Percentiles rank a stretch among this genome's conserved stretches.
Evolutionary conservation across 2,113 vertebrate genomes (phyloP).

Genomic region (Probosciger aterrimus): DNA sequence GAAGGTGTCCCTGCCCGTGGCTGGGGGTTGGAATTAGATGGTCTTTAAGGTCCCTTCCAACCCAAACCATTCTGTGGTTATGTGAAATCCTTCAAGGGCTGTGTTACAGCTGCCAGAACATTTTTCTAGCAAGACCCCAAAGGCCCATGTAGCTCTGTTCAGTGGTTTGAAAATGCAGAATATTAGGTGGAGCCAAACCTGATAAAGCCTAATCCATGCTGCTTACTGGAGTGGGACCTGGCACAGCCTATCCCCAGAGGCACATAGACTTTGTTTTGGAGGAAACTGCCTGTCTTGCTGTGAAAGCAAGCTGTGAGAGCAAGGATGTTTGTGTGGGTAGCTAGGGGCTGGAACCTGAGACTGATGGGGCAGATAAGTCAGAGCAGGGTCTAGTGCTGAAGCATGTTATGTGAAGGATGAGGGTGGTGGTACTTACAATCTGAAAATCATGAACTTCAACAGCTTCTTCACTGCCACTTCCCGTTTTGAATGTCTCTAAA

Average conservation of each 20-base stretch:
- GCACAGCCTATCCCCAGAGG: background rate
- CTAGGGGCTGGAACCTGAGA: background rate
- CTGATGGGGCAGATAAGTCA: fast-evolving
- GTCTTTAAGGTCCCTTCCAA: background rate
- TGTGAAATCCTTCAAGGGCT: background rate
- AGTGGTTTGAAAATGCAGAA: background rate
- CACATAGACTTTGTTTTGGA: background rate
- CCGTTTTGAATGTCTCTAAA: constrained; percentile 88
- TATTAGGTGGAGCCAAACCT: background rate
- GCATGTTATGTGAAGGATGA: background rate
- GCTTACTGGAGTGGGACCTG: background rate
- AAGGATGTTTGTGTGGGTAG: background rate
- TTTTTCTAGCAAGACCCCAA: background rate
- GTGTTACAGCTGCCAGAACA: background rate
- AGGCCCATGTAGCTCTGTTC: background rate
- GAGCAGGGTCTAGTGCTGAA: background rate
- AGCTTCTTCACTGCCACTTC: constrained; percentile 81
- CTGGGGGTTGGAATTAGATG: background rate
- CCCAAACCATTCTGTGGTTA: background rate
- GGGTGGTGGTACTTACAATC: constrained; percentile 80
- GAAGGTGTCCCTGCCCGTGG: background rate
- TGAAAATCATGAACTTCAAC: constrained; percentile 94
- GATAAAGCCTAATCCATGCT: background rate
- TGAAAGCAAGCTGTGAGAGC: background rate
- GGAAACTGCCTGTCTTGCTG: background rate